These are phyloP conservation scores for Melinaea menophilus DNA, from an alignment of 2,888 invertebrate genomes.

Conservation along the genomic window DNA sequence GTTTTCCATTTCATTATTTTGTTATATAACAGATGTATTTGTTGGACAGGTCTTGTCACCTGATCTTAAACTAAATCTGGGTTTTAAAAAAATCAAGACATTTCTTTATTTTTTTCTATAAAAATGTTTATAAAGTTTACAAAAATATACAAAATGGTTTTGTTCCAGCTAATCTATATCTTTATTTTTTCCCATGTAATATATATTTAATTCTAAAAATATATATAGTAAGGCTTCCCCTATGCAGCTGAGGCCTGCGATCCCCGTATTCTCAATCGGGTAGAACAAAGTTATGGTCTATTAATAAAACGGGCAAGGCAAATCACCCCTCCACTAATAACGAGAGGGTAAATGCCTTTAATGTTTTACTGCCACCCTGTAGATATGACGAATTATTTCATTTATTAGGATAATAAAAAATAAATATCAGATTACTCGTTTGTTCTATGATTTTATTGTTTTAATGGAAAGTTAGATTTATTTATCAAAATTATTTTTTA, in stretches of 20 bases:
- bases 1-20: too few relatives aligned
- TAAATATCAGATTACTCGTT: not conserved
- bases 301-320: constrained; percentile 4
- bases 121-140: too few relatives aligned
- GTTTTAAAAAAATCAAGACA: too few relatives aligned
- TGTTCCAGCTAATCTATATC: too few relatives aligned
- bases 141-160: too few relatives aligned
- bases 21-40: too few relatives aligned
- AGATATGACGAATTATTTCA: not conserved
- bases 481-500: too few relatives aligned
- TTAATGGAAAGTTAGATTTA: too few relatives aligned
- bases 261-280: not conserved
- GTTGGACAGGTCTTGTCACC: too few relatives aligned
- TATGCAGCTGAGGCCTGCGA: not conserved
- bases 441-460: not conserved
- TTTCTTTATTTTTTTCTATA: too few relatives aligned
- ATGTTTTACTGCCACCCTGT: constrained; percentile 1
- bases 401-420: not conserved
- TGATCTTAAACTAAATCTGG: too few relatives aligned
- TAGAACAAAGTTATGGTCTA: not conserved
- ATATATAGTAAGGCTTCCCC: not conserved
- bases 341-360: not conserved
- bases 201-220: not conserved
- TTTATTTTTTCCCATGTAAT: too few relatives aligned
- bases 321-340: not conserved